Percentiles rank a stretch among this genome's conserved stretches.
Conservation (phyloP, 2,797 vertebrate species). For the Cossypha caffra region DNA sequence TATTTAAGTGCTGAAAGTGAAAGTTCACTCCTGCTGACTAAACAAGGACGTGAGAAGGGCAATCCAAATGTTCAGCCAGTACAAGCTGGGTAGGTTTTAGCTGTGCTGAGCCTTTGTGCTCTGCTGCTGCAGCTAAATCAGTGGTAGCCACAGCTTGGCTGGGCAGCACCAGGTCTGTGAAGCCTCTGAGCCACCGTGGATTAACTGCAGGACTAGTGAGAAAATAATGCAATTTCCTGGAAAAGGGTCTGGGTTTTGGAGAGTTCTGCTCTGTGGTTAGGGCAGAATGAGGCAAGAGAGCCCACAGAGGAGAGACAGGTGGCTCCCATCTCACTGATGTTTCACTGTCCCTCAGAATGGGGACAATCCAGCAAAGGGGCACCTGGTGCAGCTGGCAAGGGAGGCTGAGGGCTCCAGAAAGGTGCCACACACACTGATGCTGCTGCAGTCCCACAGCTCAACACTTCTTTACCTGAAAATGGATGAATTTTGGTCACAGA, state of each 20-base stretch:
- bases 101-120: neutral
- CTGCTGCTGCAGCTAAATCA: neutral
- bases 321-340: accelerated
- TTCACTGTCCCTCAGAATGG: neutral
- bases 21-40: neutral
- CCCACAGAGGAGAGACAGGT: neutral
- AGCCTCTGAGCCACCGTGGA: neutral
- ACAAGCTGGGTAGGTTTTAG: neutral
- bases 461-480: neutral
- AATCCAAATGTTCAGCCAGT: neutral
- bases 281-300: neutral
- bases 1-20: neutral
- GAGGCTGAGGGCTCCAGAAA: neutral
- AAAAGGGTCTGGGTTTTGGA: neutral
- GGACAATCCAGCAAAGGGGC: neutral
- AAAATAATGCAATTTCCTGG: neutral
- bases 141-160: neutral
- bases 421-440: neutral
- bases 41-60: neutral
- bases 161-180: neutral
- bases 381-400: neutral
- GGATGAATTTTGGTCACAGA: neutral
- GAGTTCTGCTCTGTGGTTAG: neutral
- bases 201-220: neutral
- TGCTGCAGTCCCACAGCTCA: neutral